These are phyloP conservation scores for Drosophila pegasa DNA, from an alignment of 2,888 invertebrate species.

Conservation along the genomic window DNA sequence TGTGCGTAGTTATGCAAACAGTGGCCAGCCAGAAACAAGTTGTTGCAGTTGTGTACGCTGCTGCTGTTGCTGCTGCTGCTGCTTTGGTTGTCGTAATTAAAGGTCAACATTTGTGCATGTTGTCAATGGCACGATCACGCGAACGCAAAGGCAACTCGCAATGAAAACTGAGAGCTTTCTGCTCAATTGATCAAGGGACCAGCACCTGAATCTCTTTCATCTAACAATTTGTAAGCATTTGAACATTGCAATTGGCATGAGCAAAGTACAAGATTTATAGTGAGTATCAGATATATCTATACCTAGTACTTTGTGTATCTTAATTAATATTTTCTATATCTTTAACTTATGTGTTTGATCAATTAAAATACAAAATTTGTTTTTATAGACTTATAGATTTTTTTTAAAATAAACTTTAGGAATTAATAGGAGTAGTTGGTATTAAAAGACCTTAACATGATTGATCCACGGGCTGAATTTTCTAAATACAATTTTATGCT, in stretches of 20 bases:
- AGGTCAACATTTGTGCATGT: conserved; percentile 82
- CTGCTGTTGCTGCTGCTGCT: conserved; percentile 46
- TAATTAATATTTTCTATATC: neutral
- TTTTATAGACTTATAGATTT: no score
- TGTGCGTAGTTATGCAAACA: conserved; percentile 80
- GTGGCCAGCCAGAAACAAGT: conserved; percentile 73
- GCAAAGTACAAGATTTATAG: neutral
- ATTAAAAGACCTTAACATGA: no score
- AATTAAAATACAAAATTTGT: no score
- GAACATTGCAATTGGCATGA: neutral
- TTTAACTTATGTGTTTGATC: no score
- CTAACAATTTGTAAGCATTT: conserved; percentile 1
- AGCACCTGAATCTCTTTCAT: neutral
- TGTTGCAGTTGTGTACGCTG: conserved; percentile 59
- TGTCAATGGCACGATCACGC: conserved; percentile 69
- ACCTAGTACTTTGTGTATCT: no score
- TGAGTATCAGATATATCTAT: neutral
- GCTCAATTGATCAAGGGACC: conserved; percentile 4
- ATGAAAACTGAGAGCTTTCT: conserved; percentile 12
- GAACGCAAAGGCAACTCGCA: conserved; percentile 34
- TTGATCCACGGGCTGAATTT: no score
- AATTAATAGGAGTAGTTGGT: no score
- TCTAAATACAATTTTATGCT: no score
- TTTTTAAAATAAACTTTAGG: no score
- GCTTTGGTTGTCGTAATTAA: conserved; percentile 75